A percentile compares a stretch with the other conserved stretches of the same genome.
phyloP scores from a whole-genome alignment of 2,888 invertebrate species.

The Seira sanloemensis region DNA sequence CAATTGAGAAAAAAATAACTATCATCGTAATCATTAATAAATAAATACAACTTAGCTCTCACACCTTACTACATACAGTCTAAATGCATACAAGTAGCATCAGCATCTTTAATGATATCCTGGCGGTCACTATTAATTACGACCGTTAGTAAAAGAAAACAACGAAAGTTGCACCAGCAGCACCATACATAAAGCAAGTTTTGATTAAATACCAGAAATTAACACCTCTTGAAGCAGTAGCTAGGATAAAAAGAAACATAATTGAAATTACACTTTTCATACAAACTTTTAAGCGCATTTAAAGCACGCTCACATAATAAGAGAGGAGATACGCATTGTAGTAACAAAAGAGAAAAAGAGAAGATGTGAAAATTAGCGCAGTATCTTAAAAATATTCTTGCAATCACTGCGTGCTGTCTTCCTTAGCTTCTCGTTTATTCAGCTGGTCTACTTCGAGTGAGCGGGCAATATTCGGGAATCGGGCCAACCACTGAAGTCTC shows the following conservation, averaged over 20 bases:
- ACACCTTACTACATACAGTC: constrained; percentile 15
- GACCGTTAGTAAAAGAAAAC: too few species aligned
- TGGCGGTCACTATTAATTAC: too few species aligned
- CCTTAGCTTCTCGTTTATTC: constrained; percentile 23
- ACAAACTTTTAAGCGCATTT: too few species aligned
- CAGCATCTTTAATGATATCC: too few species aligned
- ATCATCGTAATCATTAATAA: neutral
- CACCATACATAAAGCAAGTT: neutral
- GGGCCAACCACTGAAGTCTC: constrained; percentile 70
- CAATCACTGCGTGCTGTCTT: constrained; percentile 14
- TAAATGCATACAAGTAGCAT: constrained; percentile 23
- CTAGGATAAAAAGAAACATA: neutral
- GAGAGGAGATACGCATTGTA: too few species aligned
- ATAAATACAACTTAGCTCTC: neutral
- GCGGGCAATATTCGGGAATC: constrained; percentile 70
- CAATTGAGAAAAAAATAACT: neutral
- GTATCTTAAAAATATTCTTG: neutral
- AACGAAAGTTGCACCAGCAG: neutral
- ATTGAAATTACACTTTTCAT: neutral
- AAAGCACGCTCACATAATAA: too few species aligned
- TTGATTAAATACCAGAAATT: neutral
- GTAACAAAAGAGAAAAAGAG: too few species aligned
- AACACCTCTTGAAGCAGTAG: neutral
- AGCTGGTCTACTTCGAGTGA: constrained; percentile 62
- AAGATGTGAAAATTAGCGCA: too few species aligned